Evolutionary conservation across 2,888 invertebrate genomes (phyloP).

Genomic region (Eristalinus aeneus): DNA sequence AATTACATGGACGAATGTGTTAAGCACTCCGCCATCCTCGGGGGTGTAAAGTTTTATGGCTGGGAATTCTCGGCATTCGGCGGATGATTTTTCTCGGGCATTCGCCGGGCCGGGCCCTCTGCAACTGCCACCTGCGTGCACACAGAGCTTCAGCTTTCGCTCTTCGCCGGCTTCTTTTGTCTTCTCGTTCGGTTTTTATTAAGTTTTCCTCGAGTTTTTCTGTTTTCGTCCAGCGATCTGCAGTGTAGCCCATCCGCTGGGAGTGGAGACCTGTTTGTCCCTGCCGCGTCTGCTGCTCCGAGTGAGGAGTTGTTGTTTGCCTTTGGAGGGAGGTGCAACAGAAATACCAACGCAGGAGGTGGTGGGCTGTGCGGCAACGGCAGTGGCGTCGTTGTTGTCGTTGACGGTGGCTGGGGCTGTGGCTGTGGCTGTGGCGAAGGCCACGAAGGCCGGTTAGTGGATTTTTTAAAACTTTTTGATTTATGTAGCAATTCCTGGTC

Average conservation of each 20-base stretch:
- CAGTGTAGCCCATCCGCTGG: slow-evolving; percentile 34
- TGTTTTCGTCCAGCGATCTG: slow-evolving; percentile 31
- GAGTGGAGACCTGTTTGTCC: slow-evolving; percentile 1
- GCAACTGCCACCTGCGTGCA: slow-evolving; percentile 43
- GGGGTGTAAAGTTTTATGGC: slow-evolving; percentile 68
- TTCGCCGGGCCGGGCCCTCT: slow-evolving; percentile 29
- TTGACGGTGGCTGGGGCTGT: too few species aligned
- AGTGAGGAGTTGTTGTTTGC: slow-evolving; percentile 54
- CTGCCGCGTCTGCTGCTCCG: slow-evolving; percentile 34
- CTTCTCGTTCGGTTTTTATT: slow-evolving; percentile 51
- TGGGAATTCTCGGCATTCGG: slow-evolving; percentile 61
- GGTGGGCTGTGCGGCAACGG: background rate
- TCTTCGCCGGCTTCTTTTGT: slow-evolving; percentile 12
- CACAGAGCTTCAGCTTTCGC: too few species aligned
- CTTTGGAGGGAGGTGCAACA: slow-evolving; percentile 27
- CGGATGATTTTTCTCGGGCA: slow-evolving; percentile 35
- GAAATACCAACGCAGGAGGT: slow-evolving; percentile 12
- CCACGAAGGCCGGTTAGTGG: slow-evolving; percentile 15
- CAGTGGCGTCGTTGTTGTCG: background rate
- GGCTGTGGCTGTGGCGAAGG: background rate
- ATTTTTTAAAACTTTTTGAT: slow-evolving; percentile 58
- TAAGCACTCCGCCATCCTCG: slow-evolving; percentile 61
- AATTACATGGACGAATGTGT: slow-evolving; percentile 71
- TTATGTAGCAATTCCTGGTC: slow-evolving; percentile 65
- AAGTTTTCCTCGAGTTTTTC: slow-evolving; percentile 50